A percentile compares a stretch with the other conserved stretches of the same genome.
phyloP scores from a whole-genome alignment of 2,797 vertebrate species.

The Anas acuta region DNA sequence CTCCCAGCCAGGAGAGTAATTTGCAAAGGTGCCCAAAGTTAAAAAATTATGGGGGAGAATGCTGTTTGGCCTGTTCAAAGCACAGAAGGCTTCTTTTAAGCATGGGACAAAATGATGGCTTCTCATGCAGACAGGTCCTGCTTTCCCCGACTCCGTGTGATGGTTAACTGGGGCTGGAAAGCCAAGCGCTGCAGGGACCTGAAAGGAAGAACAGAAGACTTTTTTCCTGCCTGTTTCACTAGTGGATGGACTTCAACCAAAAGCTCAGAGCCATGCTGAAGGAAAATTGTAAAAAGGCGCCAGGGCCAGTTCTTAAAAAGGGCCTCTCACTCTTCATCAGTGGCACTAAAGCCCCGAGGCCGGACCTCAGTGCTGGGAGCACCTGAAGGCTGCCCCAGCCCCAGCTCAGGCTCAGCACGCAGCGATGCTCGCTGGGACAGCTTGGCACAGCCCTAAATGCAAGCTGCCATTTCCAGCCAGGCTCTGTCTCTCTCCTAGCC shows the following conservation, averaged over 20 bases:
- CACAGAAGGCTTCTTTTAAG: not conserved
- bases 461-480: not conserved
- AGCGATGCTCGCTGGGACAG: not conserved
- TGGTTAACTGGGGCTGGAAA: not conserved
- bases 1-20: constrained; percentile 38
- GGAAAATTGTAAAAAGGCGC: not conserved
- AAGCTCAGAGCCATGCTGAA: not conserved
- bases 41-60: not conserved
- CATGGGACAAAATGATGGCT: not conserved
- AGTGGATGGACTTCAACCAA: not conserved
- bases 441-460: not conserved
- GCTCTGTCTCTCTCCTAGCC: not conserved
- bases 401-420: not conserved
- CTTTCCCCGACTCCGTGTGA: not conserved
- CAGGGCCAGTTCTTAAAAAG: not conserved
- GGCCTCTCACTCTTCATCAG: not conserved
- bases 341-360: not conserved
- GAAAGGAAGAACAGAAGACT: not conserved
- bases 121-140: not conserved
- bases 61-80: not conserved
- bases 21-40: constrained; percentile 46
- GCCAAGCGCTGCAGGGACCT: not conserved
- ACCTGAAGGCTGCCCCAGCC: not conserved
- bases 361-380: not conserved
- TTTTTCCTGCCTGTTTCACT: not conserved